Base-by-base conservation (phyloP, 2,888 invertebrate species). In the Sturmia bella region DNA sequence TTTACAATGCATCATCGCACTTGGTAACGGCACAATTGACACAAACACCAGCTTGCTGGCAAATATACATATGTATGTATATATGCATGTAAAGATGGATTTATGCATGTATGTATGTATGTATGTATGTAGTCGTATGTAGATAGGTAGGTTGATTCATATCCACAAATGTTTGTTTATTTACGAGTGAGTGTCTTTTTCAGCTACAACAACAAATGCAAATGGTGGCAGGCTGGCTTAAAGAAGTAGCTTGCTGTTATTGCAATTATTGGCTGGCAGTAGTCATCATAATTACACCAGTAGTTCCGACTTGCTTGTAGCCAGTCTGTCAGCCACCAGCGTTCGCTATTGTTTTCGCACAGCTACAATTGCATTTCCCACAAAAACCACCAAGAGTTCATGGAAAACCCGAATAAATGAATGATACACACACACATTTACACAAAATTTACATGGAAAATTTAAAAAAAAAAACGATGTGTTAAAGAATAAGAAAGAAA, bases 1-100 rank as follows among this genome's bases (percentile, higher is more conserved):
- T 63, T 66, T 52, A 70, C 41, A 82, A 78, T 66, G 64, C 59
- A 81, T 64, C 68, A 70, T 77, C 41, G 41, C 63, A 70, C 78
- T 66, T 78, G 59, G 74, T 70, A 78, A 82, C 77, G 77, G 56
- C 76, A 73, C 39, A 63, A 39, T 21, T 45, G 24, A 37, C 13
- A 52, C 39, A 45, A 63, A 39, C 17, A 63, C 17, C 45, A 61
- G 37, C 3, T 12, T 54, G 13, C 17, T 17, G 63, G 32, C 15
- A 11, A n/a, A 45, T 27, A 27, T 19, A 61, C 39, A 27, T 15
- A 43, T 19, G 9, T 13, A 13, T 3, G 19, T 50, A 19, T 9
- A 9, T 21, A 21, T 9, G 7, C n/a, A 15, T 43, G 39, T 27
- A 27, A 3, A 27, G 63, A 19, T 12, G 5, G n/a, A 45, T 27